phyloP scores from a whole-genome alignment of 2,113 vertebrate genomes.

The Scopus umbretta region DNA sequence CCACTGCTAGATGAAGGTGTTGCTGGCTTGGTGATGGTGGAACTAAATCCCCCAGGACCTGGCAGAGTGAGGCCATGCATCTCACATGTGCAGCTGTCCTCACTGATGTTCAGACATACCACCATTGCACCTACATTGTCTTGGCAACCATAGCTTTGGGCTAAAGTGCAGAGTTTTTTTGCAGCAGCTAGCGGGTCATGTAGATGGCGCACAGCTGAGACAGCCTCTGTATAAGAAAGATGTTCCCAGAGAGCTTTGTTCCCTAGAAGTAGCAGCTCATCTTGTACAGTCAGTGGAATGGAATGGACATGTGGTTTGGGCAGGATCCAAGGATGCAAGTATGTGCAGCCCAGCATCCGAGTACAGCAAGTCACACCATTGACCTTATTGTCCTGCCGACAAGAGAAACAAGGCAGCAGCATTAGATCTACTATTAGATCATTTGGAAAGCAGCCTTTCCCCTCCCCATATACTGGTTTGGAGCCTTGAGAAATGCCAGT shows the following conservation, averaged over 20 bases:
- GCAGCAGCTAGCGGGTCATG: constrained; percentile 86
- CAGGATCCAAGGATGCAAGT: constrained; percentile 91
- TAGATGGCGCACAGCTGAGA: constrained; percentile 82
- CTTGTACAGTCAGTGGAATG: constrained; percentile 84
- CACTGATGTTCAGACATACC: constrained; percentile 82
- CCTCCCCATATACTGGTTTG: background rate
- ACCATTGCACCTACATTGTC: constrained; percentile 91
- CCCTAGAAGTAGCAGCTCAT: constrained; percentile 91
- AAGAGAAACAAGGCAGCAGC: constrained; percentile 3
- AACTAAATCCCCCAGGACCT: constrained; percentile 66
- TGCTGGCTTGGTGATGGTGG: constrained; percentile 67
- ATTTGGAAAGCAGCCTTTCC: background rate
- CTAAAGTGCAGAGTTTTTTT: constrained; percentile 92
- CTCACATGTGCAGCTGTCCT: constrained; percentile 91
- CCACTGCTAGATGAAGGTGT: constrained; percentile 88
- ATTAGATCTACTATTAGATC: background rate
- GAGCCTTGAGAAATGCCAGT: background rate
- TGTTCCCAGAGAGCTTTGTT: constrained; percentile 90
- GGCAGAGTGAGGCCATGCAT: constrained; percentile 70
- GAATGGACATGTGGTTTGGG: constrained; percentile 89
- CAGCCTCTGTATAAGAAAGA: constrained; percentile 85
- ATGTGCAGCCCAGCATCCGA: constrained; percentile 91
- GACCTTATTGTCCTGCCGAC: constrained; percentile 93
- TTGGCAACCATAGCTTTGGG: constrained; percentile 93
- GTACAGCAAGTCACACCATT: constrained; percentile 97